A percentile compares a stretch with the other conserved stretches of the same genome.
phyloP scores from a whole-genome alignment of 2,797 vertebrate species.

The Megalops cyprinoides region DNA sequence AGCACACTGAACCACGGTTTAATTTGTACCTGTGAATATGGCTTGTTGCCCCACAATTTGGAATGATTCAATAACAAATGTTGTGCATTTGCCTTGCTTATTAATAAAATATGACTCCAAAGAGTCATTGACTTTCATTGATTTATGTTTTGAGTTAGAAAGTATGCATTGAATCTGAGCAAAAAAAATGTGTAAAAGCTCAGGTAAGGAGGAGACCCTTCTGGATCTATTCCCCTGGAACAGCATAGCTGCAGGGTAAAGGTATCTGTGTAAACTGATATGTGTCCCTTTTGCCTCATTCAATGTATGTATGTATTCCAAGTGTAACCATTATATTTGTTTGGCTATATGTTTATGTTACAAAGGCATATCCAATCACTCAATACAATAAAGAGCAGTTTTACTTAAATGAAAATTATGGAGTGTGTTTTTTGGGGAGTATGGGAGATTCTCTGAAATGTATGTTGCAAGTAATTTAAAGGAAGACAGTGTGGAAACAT shows the following conservation, averaged over 20 bases:
- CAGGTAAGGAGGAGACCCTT: background rate
- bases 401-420: conserved; percentile 8
- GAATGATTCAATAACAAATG: background rate
- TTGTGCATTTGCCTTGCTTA: background rate
- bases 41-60: background rate
- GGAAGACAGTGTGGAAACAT: background rate
- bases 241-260: background rate
- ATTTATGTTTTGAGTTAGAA: background rate
- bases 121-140: background rate
- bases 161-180: background rate
- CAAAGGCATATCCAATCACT: background rate
- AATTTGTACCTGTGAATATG: background rate
- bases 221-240: background rate
- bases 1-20: background rate
- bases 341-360: background rate
- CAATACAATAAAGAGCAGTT: conserved; percentile 10
- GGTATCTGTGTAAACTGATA: background rate
- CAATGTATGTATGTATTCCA: background rate
- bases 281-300: background rate
- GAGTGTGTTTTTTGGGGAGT: background rate
- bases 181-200: background rate
- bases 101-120: background rate
- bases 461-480: background rate
- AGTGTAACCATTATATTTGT: background rate
- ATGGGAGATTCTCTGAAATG: too few relatives aligned